phyloP scores from a whole-genome alignment of 2,797 vertebrate species.

The Chanos chanos region DNA sequence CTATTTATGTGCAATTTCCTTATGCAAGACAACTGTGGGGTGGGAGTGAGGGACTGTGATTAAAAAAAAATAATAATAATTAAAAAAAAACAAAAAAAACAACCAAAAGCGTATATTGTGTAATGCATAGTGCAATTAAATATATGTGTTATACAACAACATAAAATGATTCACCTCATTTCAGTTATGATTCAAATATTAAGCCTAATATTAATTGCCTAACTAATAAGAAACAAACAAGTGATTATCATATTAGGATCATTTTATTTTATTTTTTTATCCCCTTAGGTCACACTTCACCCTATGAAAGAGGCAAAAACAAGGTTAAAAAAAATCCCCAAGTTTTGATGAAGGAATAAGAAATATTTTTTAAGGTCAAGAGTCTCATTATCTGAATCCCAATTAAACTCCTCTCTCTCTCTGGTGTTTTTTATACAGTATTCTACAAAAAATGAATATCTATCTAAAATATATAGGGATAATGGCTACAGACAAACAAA shows the following conservation, averaged over 20 bases:
- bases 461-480: too few relatives aligned
- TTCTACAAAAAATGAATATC: too few relatives aligned
- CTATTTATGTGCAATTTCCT: constrained; percentile 44
- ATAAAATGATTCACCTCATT: constrained; percentile 56
- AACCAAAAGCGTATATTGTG: constrained; percentile 45
- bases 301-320: not conserved
- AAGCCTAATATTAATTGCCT: not conserved
- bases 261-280: too few relatives aligned
- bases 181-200: not conserved
- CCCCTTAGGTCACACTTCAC: not conserved
- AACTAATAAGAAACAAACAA: too few relatives aligned
- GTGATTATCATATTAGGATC: too few relatives aligned
- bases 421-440: not conserved
- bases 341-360: too few relatives aligned
- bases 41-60: not conserved
- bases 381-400: not conserved
- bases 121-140: constrained; percentile 46
- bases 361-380: not conserved
- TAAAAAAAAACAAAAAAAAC: constrained; percentile 37
- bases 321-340: not conserved
- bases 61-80: constrained; percentile 24
- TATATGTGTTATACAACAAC: constrained; percentile 24
- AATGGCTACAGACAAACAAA: too few relatives aligned
- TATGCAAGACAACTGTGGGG: constrained; percentile 32
- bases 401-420: not conserved